Evolutionary conservation across 2,113 vertebrate genomes (phyloP).

Genomic region (Zeus faber): DNA sequence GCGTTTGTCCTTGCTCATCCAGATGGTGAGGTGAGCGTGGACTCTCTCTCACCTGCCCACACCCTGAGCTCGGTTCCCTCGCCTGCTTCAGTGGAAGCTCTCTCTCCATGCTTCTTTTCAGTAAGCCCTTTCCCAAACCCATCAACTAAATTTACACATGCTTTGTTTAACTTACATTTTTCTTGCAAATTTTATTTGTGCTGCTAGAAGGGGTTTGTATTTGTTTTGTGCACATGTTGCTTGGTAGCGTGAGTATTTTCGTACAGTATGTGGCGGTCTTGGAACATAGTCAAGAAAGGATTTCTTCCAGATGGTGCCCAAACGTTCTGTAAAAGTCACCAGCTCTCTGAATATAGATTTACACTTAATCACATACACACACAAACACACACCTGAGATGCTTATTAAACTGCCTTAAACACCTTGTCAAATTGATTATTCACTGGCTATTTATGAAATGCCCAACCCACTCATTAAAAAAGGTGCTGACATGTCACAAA

Average conservation of each 20-base stretch:
- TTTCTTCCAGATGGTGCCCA: constrained; percentile 45
- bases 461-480: constrained; percentile 40
- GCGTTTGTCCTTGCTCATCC: constrained; percentile 55
- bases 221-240: constrained; percentile 2
- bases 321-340: constrained; percentile 15
- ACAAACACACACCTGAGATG: constrained; percentile 36
- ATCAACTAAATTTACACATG: constrained; percentile 13
- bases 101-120: constrained; percentile 80
- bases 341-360: constrained; percentile 35
- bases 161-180: constrained; percentile 36
- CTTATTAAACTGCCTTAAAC: constrained; percentile 62
- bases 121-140: constrained; percentile 71
- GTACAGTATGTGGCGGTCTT: constrained; percentile 13
- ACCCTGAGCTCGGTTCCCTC: constrained; percentile 81
- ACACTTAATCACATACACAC: background rate
- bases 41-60: constrained; percentile 81
- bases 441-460: constrained; percentile 39
- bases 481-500: constrained; percentile 62
- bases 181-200: constrained; percentile 42
- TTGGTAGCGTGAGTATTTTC: constrained; percentile 24
- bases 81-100: constrained; percentile 75
- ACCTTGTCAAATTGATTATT: constrained; percentile 68
- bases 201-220: background rate
- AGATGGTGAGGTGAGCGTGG: constrained; percentile 79
- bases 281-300: constrained; percentile 3